Evolutionary conservation across 2,797 vertebrate genomes (phyloP), one percentile per base, ranked within the genome.

Genomic region (Lophius americanus): DNA sequence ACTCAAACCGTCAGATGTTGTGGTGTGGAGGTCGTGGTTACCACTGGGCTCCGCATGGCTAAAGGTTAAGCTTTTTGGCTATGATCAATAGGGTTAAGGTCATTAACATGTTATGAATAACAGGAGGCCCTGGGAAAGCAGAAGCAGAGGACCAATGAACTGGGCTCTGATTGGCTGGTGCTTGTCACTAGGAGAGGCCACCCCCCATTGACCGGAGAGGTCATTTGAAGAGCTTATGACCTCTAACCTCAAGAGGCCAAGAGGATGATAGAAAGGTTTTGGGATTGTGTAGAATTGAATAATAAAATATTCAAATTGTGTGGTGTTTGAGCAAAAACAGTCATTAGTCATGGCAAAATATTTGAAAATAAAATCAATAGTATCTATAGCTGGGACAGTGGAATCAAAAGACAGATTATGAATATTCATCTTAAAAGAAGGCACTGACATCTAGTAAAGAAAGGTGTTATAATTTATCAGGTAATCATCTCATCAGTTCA

Each of bases 91-190:
- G 73, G 80, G 77, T 89, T 84, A 90, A 85, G 88, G 89, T 90
- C 86, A 92, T 93, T 92, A 92, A 80, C 88, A 92, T 93, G 85
- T 86, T 86, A 82, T 92, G 89, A 93, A 93, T 90, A 90, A 82
- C 70, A 71, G 9, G 14, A 76, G 89, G 82, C 76, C 85, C 73
- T 92, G 91, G 88, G 89, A 93, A 92, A 89, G 83, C 70, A 52
- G 76, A 79, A 23, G 67, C 55, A 81, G 68, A 61, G 65, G 78
- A 63, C 54, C 60, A 54, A 32, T 14, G 11, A 51, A 54, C 74
- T 70, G 54, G 14, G 14, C 60, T 88, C 67, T 78, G 77, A 90
- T 90, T 89, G 90, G 89, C 81, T 78, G 62, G 43, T 67, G 60
- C 53, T 59, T 47, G 44, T 76, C 59, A 65, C 70, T 66, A 49